Conservation (phyloP, 2,888 invertebrate genomes). For the Chrysotoxum bicinctum region DNA sequence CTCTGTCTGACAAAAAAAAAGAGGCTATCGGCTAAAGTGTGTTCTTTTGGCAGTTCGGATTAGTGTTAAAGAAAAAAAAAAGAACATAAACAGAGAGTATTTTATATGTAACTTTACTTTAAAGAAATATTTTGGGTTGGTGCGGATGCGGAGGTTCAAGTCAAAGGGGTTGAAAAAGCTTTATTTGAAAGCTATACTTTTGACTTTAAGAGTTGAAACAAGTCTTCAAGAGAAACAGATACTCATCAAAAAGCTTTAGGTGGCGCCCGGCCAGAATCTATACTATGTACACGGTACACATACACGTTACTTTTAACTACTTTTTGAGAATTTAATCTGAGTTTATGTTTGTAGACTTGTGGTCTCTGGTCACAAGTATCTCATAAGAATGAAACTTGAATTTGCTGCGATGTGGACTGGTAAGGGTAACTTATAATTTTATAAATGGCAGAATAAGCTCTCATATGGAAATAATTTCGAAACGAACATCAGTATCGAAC, state of each 20-base stretch:
- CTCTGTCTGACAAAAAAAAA: no score
- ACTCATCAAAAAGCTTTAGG: background rate
- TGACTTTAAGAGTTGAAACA: background rate
- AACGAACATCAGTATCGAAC: conserved; percentile 80
- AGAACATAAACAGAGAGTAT: background rate
- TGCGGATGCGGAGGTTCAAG: background rate
- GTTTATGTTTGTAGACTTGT: conserved; percentile 24
- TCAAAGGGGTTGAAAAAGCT: background rate
- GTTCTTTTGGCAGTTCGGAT: no score
- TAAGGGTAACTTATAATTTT: conserved; percentile 27
- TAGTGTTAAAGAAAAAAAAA: no score
- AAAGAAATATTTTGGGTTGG: background rate
- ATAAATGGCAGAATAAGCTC: conserved; percentile 44
- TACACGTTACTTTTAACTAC: background rate
- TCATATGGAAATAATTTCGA: conserved; percentile 43
- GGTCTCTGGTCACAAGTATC: conserved; percentile 31
- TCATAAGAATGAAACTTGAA: conserved; percentile 22
- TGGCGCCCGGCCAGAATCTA: background rate
- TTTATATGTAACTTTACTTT: background rate
- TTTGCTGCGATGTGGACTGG: conserved; percentile 2
- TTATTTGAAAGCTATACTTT: conserved; percentile 33
- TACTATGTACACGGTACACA: background rate
- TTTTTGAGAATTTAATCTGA: conserved; percentile 52
- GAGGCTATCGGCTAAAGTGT: no score
- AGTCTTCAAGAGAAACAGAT: conserved; percentile 17